These are phyloP conservation scores for Ibycter americanus DNA, from an alignment of 2,797 vertebrate species.

Conservation along the genomic window DNA sequence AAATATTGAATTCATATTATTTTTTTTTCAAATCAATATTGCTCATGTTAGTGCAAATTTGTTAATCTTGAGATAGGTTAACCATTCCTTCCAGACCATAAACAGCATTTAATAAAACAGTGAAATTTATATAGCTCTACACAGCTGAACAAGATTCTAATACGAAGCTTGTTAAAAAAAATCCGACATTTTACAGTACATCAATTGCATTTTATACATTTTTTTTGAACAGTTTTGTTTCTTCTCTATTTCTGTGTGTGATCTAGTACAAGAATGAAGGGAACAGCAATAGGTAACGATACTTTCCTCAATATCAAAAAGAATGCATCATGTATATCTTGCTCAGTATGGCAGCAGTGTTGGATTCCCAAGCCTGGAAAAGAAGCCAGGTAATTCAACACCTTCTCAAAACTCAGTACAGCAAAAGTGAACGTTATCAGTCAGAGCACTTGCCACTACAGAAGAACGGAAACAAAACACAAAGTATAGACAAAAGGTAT, in stretches of 20 bases:
- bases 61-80: constrained; percentile 64
- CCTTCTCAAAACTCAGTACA: constrained; percentile 23
- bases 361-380: constrained; percentile 19
- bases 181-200: constrained; percentile 67
- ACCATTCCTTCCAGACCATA: constrained; percentile 53
- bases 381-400: constrained; percentile 31
- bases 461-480: constrained; percentile 51
- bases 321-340: constrained; percentile 10
- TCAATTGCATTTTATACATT: constrained; percentile 60
- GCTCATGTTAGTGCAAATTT: constrained; percentile 48
- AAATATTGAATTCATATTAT: constrained; percentile 1
- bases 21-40: constrained; percentile 48
- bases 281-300: constrained; percentile 29
- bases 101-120: constrained; percentile 64
- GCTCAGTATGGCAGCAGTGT: background rate
- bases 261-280: constrained; percentile 29
- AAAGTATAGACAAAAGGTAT: constrained; percentile 33
- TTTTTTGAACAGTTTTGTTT: constrained; percentile 62
- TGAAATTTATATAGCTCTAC: constrained; percentile 60
- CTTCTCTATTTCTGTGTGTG: constrained; percentile 59
- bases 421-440: constrained; percentile 1
- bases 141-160: constrained; percentile 50
- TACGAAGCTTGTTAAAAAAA: constrained; percentile 64
- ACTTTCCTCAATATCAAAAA: constrained; percentile 39
- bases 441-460: constrained; percentile 9